A percentile compares a stretch with the other conserved stretches of the same genome.
phyloP scores from a whole-genome alignment of 2,888 invertebrate species.

The Sinohyriopsis cumingii region DNA sequence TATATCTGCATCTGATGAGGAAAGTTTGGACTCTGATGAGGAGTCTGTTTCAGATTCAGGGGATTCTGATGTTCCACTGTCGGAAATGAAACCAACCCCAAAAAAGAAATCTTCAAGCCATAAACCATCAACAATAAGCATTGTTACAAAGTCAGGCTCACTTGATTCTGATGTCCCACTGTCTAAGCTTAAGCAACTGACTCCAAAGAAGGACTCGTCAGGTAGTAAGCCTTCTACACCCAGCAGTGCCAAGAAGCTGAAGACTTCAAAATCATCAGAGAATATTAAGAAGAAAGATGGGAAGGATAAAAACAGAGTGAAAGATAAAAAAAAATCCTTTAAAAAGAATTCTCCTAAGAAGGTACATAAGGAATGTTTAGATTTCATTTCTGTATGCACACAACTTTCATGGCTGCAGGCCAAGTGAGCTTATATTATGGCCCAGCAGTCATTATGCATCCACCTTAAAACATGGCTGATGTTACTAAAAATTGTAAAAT shows the following conservation, averaged over 20 bases:
- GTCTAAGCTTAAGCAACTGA: conserved; percentile 44
- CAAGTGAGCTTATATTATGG: too few species aligned
- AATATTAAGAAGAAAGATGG: conserved; percentile 14
- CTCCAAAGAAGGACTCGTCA: conserved; percentile 42
- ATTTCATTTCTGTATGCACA: too few species aligned
- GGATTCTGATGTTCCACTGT: conserved; percentile 11
- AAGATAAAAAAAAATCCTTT: conserved; percentile 7
- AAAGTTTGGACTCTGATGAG: conserved; percentile 5
- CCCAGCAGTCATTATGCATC: too few species aligned
- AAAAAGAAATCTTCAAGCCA: conserved; percentile 17
- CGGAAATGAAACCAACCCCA: conserved; percentile 7
- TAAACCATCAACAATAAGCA: conserved; percentile 9
- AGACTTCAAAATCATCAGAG: neutral
- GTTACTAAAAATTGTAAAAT: too few species aligned
- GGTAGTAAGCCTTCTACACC: conserved; percentile 7
- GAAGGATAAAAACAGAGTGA: conserved; percentile 1
- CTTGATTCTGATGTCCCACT: conserved; percentile 54
- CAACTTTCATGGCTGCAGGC: too few species aligned
- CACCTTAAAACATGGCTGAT: too few species aligned
- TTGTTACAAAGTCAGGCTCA: conserved; percentile 22
- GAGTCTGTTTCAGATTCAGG: neutral
- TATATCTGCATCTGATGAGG: neutral
- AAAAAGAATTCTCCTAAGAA: neutral
- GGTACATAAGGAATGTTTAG: too few species aligned
- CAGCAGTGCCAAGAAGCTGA: conserved; percentile 6